Evolutionary conservation across 2,797 vertebrate species (phyloP), one percentile per base, ranked within the genome.

Genomic region (Falco peregrinus): DNA sequence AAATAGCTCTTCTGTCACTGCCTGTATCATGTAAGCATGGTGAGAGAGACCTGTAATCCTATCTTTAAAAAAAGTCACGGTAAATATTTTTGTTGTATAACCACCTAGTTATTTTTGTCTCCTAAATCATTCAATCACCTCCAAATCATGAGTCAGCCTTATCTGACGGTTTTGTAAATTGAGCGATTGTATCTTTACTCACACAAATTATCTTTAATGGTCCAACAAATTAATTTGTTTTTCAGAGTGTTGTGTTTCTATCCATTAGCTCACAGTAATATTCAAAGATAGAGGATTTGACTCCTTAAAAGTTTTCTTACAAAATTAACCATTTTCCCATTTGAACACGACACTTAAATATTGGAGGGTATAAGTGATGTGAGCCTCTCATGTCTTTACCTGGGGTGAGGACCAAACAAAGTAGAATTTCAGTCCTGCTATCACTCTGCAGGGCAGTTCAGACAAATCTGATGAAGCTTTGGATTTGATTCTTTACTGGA

Each of bases 1-100:
- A 95, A 93, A 37, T 19, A 95, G 74, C 87, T 97, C 91, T 97
- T 97, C 94, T n/a, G 2, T 96, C 96, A 87, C 84, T 95, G 91
- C 76, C 67, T 96, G 85, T 96, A 68, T 90, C 93, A 75, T 65
- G 76, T 24, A 95, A 71, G 45, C 79, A 76, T 77, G 87, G 77
- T 64, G 84, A 65, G 76, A 86, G 85, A 84, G 10, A 51, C 28
- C 53, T 89, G 29, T 39, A 79, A 65, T 60, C 13, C 69, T 95
- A 41, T 93, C 89, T 96, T 81, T 33, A 71, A 96, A 96, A 91
- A 73, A 51, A 90, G 65, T 50, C 56, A 33, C 22, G 39, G 63
- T 54, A 93, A 95, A 93, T 91, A 67, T 89, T 90, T 96, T 86
- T 93, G 53, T 95, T 93, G 37, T 57, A 19, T 82, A 94, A 95